A percentile compares a stretch with the other conserved stretches of the same genome.
Conservation (phyloP, 1,140 invertebrate genomes). For the Chionoecetes opilio region DNA sequence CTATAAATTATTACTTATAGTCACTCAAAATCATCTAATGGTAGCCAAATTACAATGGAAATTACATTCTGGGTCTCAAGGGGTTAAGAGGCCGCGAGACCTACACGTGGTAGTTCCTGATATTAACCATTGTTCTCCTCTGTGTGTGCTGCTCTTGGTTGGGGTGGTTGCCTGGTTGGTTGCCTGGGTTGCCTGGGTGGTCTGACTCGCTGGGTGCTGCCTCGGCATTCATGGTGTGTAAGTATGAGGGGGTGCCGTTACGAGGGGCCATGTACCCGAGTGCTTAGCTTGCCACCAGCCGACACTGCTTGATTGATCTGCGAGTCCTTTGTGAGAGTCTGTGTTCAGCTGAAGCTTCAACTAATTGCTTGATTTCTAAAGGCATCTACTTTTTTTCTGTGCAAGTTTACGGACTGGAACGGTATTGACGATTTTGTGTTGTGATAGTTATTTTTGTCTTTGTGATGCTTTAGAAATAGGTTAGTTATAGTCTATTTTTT, state of each 20-base stretch:
- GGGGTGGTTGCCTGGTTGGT: slow-evolving; percentile 64
- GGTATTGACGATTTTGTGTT: neutral
- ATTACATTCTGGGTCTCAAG: too few species aligned
- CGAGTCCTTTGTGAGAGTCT: slow-evolving; percentile 6
- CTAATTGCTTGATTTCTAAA: slow-evolving; percentile 44
- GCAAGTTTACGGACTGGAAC: neutral
- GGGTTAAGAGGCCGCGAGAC: too few species aligned
- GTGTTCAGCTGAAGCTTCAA: slow-evolving; percentile 46
- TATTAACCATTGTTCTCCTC: slow-evolving; percentile 68
- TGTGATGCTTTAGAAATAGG: neutral
- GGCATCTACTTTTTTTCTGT: neutral
- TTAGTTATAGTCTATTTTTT: too few species aligned
- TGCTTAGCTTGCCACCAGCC: slow-evolving; percentile 55
- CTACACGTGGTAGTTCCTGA: too few species aligned
- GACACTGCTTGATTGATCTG: slow-evolving; percentile 49
- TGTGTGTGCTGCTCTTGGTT: slow-evolving; percentile 69
- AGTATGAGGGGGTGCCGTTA: slow-evolving; percentile 51
- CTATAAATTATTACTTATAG: too few species aligned
- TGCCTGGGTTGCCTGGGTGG: slow-evolving; percentile 57
- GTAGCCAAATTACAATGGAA: too few species aligned
- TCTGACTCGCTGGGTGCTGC: slow-evolving; percentile 42
- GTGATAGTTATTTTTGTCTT: neutral
- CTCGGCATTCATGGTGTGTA: slow-evolving; percentile 55
- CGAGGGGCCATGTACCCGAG: slow-evolving; percentile 5
- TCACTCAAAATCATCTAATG: too few species aligned